Percentiles rank a stretch among this genome's conserved stretches.
Conservation (phyloP, 2,113 vertebrate species). For the Mystacornis crossleyi region DNA sequence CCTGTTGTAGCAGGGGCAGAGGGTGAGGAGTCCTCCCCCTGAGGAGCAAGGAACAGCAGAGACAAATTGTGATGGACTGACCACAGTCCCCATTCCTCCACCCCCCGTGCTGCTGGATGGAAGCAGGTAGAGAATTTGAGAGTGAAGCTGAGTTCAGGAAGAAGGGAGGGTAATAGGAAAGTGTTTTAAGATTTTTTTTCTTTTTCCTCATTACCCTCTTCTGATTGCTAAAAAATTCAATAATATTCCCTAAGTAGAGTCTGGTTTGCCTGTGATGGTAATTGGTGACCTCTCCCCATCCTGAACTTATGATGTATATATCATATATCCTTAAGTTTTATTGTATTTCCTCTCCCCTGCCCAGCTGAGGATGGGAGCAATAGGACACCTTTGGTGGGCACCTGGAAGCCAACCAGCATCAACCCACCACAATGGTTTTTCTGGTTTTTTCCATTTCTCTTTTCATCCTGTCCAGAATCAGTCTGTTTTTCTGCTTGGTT, state of each 20-base stretch:
- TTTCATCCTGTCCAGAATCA: neutral
- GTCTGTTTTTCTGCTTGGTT: neutral
- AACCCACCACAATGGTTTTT: neutral
- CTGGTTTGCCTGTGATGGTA: neutral
- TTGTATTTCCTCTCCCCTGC: neutral
- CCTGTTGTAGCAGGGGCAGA: neutral
- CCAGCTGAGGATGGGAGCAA: neutral
- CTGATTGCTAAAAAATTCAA: neutral
- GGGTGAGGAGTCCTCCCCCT: neutral
- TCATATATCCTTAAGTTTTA: neutral
- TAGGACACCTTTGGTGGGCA: neutral
- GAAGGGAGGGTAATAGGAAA: neutral
- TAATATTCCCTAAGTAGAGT: neutral
- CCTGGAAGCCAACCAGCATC: neutral
- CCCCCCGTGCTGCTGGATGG: rapidly evolving
- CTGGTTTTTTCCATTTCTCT: neutral
- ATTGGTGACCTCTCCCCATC: neutral
- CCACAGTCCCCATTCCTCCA: neutral
- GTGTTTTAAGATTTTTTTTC: neutral
- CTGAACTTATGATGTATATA: neutral
- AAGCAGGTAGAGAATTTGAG: neutral
- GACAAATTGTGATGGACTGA: neutral
- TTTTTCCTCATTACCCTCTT: neutral
- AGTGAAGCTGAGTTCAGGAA: neutral
- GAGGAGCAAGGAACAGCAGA: neutral